Conservation (phyloP, 2,888 invertebrate genomes). For the Sphaeridia pumilis region DNA sequence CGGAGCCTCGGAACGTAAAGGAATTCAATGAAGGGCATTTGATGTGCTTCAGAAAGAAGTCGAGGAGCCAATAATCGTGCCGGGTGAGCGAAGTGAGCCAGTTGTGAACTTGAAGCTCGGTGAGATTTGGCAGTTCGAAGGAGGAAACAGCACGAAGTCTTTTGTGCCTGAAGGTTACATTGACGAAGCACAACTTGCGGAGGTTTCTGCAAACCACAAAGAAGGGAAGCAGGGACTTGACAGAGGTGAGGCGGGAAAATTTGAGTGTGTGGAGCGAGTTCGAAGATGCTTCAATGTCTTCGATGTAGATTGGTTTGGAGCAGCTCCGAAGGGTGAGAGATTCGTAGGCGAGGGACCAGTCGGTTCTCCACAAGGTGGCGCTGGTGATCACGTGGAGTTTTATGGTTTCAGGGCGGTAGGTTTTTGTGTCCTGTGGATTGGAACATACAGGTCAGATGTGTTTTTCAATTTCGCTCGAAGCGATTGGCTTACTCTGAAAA, state of each 20-base stretch:
- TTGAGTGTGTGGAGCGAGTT: background rate
- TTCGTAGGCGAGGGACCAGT: conserved; percentile 3
- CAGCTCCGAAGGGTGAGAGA: conserved; percentile 1
- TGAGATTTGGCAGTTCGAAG: background rate
- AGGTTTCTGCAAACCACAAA: conserved; percentile 1
- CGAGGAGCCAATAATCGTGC: conserved; percentile 10
- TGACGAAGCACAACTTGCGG: conserved; percentile 1
- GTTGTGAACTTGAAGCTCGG: conserved; percentile 6
- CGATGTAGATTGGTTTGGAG: background rate
- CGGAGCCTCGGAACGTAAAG: conserved; percentile 2
- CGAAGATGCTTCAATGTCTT: background rate
- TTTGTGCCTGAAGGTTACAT: conserved; percentile 5
- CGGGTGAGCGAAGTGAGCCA: background rate
- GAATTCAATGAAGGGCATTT: background rate
- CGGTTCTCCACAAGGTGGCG: background rate
- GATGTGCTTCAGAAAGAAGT: background rate
- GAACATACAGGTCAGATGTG: no score
- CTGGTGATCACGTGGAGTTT: conserved; percentile 5
- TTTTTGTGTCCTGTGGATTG: background rate
- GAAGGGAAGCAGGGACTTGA: background rate
- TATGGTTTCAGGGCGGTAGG: background rate
- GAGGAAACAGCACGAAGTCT: background rate
- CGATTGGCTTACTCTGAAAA: no score
- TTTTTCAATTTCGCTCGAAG: no score
- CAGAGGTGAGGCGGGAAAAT: conserved; percentile 2